Evolutionary conservation across 2,113 vertebrate genomes (phyloP), one percentile per base, ranked within the genome.

Genomic region (Upupa epops): DNA sequence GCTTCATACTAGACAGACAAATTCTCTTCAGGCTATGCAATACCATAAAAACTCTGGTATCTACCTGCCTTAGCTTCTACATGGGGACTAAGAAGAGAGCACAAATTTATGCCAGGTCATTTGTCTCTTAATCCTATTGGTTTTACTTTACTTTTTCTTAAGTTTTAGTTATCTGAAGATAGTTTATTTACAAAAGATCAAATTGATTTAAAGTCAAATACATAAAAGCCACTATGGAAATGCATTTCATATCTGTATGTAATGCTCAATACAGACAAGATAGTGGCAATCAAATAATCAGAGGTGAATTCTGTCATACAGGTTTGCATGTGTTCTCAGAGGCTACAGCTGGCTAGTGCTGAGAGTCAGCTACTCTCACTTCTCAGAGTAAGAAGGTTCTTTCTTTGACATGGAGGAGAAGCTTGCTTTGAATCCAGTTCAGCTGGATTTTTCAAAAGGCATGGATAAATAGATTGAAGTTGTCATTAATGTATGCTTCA

Each of bases 211-310:
- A 58, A 89, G 49, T 4, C 32, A 70, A 70, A 40, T 65, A 80
- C 79, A 49, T 76, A 45, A 74, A 87, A 94, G 13, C 15, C 20
- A 19, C 32, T 54, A 3, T 61, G 36, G 32, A 64, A 34, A 42
- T 71, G 36, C 14, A 17, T 17, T 63, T 92, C 40, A 1, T 71
- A 59, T 51, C 22, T 22, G 5, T 59, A 28, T 0, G 0, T 70
- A 66, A n/a, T 34, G 21, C 45, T 79, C 0, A 0, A 3, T 70
- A 63, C 9, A 70, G 42, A 31, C 9, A 24, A 31, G 59, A 7
- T 9, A 5, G 0, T 28, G 58, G 22, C 34, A 61, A 26, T 73
- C 56, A 70, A 8, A 26, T 82, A 72, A 21, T 31, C 28, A 34
- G 31, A 58, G 28, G 21, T 83, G 28, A 77, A 29, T 80, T 83